A percentile compares a stretch with the other conserved stretches of the same genome.
Conservation (phyloP, 1,140 invertebrate genomes). For the Colletes latitarsis region DNA sequence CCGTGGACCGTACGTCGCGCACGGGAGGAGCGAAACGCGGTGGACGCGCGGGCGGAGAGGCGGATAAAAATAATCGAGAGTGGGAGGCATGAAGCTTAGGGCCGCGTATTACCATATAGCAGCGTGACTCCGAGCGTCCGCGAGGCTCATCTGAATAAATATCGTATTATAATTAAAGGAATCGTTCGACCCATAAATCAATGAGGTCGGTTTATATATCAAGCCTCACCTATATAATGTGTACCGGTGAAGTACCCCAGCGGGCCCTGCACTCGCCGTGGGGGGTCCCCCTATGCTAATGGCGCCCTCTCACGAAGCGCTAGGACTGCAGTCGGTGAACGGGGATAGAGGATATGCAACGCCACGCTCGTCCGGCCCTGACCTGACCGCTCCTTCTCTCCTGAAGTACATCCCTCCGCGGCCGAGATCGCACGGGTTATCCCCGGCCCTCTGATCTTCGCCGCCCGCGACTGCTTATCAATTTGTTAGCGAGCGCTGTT, state of each 20-base stretch:
- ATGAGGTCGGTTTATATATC: constrained; percentile 80
- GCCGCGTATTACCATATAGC: constrained; percentile 75
- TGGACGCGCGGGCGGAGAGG: not conserved
- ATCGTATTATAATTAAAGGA: constrained; percentile 82
- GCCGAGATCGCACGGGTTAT: constrained; percentile 16
- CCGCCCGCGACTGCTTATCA: constrained; percentile 78
- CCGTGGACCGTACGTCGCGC: not conserved
- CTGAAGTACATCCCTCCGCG: constrained; percentile 42
- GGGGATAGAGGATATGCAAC: constrained; percentile 29
- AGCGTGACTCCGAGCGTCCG: constrained; percentile 75
- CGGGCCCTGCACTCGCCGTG: constrained; percentile 69
- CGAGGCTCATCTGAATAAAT: constrained; percentile 79
- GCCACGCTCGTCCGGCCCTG: constrained; percentile 63
- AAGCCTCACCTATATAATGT: constrained; percentile 69
- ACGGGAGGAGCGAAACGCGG: not conserved
- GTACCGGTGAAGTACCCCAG: constrained; percentile 68
- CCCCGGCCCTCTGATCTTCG: constrained; percentile 73
- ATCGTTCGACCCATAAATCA: constrained; percentile 80
- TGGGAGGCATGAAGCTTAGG: constrained; percentile 57
- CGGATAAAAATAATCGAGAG: constrained; percentile 46
- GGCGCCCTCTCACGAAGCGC: constrained; percentile 76
- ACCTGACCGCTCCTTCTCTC: constrained; percentile 49
- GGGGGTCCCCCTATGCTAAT: constrained; percentile 80
- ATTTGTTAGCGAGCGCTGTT: constrained; percentile 79
- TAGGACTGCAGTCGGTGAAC: constrained; percentile 35